Evolutionary conservation across 2,797 vertebrate species (phyloP), one percentile per base, ranked within the genome.

Genomic region (Dendrocincla tyrannina): DNA sequence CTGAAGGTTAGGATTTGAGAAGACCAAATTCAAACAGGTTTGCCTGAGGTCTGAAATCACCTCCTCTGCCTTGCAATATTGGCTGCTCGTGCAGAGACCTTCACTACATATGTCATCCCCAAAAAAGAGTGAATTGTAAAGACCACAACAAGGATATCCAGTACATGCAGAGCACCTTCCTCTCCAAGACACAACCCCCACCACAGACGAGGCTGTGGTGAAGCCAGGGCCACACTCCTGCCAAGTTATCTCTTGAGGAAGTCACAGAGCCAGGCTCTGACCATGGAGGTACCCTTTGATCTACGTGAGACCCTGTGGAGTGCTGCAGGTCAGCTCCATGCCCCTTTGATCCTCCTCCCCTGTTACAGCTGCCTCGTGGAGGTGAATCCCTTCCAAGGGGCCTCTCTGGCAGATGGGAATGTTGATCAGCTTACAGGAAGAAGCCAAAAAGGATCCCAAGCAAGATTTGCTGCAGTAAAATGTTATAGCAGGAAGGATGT

Each of bases 341-440:
- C 14, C 41, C 85, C 93, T 95, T 95, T 93, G 96, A 96, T 93
- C 94, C 83, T 64, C 44, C 24, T 79, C 83, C 49, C n/a, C 59
- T 35, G 80, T 58, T 50, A 63, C 91, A 88, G 83, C 63, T 63
- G 88, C 83, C 63, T 17, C 7, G 15, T 56, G 52, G 91, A 93
- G 70, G 67, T 32, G 49, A 90, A 70, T 88, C 93, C 89, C 60
- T 87, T 82, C 83, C 60, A 37, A 66, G 70, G 77, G 91, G 89
- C 94, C 94, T 67, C 94, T 81, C 7, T 37, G 84, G 59, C 70
- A 91, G 80, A 88, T 37, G 56, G 82, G 85, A 92, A 80, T 15
- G 33, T 47, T 73, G 69, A 94, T 46, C 82, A 67, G 70, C 85
- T 68, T 66, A 75, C 24, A 58, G 52, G 66, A 74, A 73, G 46